A percentile compares a stretch with the other conserved stretches of the same genome.
phyloP scores from a whole-genome alignment of 2,113 vertebrate genomes.

The Psammodynastes pulverulentus region DNA sequence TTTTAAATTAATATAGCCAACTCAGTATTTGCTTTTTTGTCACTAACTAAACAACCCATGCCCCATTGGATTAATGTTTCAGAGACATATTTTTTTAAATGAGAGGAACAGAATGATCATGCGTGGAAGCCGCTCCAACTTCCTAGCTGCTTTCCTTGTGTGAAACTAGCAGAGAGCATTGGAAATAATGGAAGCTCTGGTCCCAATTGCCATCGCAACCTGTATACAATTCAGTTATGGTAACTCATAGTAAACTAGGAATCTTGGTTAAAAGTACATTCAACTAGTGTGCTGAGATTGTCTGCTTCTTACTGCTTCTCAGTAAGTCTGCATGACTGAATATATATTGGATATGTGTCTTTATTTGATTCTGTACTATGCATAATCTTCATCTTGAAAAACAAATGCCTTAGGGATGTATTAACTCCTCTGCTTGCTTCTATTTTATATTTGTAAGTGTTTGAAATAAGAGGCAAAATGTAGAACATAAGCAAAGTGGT shows the following conservation, averaged over 20 bases:
- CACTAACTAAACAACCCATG: background rate
- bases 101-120: background rate
- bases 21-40: background rate
- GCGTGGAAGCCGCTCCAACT: background rate
- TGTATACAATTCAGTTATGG: background rate
- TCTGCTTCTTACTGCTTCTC: background rate
- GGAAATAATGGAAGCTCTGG: background rate
- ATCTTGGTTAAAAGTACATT: background rate
- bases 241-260: background rate
- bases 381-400: background rate
- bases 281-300: background rate
- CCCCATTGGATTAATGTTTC: background rate
- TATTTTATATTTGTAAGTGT: conserved; percentile 8
- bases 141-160: background rate
- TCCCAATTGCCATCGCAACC: background rate
- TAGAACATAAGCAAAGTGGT: conserved; percentile 35
- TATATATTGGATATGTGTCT: conserved; percentile 27
- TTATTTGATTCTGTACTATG: background rate
- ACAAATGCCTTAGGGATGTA: background rate
- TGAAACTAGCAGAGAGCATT: background rate
- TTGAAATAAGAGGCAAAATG: conserved; percentile 44
- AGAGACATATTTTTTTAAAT: background rate
- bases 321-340: conserved; percentile 18
- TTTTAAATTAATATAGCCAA: background rate
- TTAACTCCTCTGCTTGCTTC: conserved; percentile 13